Conservation (phyloP, 2,888 invertebrate species). For the Netelia fuscicornis region DNA sequence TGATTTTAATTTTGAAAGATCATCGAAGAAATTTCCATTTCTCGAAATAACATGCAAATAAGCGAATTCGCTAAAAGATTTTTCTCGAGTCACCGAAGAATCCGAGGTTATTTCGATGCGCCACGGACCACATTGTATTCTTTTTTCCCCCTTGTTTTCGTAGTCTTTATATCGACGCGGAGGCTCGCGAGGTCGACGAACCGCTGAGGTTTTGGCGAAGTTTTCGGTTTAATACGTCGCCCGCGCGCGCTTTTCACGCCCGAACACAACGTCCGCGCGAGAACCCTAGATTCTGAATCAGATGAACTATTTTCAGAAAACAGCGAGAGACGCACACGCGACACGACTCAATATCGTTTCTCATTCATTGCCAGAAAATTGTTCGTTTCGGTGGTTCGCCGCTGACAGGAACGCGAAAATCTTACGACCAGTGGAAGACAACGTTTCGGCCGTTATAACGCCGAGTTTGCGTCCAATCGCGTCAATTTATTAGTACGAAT, state of each 20-base stretch:
- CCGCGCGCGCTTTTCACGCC: constrained; percentile 4
- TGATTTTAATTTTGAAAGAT: background rate
- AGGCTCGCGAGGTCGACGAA: constrained; percentile 58
- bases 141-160: background rate
- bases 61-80: background rate
- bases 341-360: constrained; percentile 34
- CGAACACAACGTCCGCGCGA: constrained; percentile 24
- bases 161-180: constrained; percentile 19
- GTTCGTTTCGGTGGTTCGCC: constrained; percentile 35
- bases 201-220: constrained; percentile 59
- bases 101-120: constrained; percentile 17
- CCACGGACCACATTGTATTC: constrained; percentile 24
- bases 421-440: background rate
- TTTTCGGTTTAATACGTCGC: constrained; percentile 54
- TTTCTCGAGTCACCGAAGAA: constrained; percentile 16
- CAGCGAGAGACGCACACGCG: constrained; percentile 7
- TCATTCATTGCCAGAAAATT: constrained; percentile 64
- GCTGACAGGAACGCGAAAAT: background rate
- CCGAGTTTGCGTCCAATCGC: too few species aligned
- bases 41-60: background rate
- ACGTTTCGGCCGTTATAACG: background rate
- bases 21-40: background rate
- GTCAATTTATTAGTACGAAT: too few species aligned
- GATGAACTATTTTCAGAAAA: constrained; percentile 65
- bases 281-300: constrained; percentile 63